A percentile compares a stretch with the other conserved stretches of the same genome.
Conservation (phyloP, 1,140 invertebrate genomes). For the Brachionus angularis region DNA sequence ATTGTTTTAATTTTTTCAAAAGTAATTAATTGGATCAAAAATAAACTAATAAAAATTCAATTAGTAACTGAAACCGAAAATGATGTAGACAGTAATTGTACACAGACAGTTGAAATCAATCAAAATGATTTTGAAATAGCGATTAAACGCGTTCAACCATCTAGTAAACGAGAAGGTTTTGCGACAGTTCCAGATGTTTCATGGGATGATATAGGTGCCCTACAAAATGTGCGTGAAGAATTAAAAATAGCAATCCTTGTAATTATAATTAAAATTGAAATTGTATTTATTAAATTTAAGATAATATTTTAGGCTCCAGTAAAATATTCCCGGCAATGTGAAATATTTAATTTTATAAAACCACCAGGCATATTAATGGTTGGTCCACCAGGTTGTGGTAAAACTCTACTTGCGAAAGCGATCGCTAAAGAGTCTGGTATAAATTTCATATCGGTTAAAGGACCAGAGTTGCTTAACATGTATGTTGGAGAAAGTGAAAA, state of each 20-base stretch:
- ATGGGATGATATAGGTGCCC: slow-evolving; percentile 92
- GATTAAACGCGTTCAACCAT: slow-evolving; percentile 67
- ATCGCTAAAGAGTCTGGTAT: slow-evolving; percentile 92
- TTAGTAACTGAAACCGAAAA: neutral
- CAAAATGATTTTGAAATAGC: slow-evolving; percentile 20
- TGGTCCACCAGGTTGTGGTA: slow-evolving; percentile 83
- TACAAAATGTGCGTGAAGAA: slow-evolving; percentile 79
- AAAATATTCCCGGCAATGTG: slow-evolving; percentile 73
- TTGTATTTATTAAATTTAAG: too few species aligned
- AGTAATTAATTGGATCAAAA: slow-evolving; percentile 40
- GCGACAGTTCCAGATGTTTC: slow-evolving; percentile 92
- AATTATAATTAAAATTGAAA: too few species aligned
- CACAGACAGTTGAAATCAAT: neutral
- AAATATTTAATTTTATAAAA: slow-evolving; percentile 68
- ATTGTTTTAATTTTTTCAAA: neutral
- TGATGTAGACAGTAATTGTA: neutral
- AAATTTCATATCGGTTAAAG: slow-evolving; percentile 95
- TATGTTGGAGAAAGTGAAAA: slow-evolving; percentile 98
- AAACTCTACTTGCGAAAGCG: slow-evolving; percentile 62
- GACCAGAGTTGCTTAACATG: slow-evolving; percentile 92
- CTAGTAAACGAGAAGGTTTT: slow-evolving; percentile 91
- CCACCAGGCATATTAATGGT: slow-evolving; percentile 83
- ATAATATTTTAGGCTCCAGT: slow-evolving; percentile 74
- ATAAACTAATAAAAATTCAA: neutral
- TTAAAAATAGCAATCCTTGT: slow-evolving; percentile 82